Percentiles rank a stretch among this genome's conserved stretches.
phyloP scores from a whole-genome alignment of 2,113 vertebrate genomes.

The Phalacrocorax aristotelis region DNA sequence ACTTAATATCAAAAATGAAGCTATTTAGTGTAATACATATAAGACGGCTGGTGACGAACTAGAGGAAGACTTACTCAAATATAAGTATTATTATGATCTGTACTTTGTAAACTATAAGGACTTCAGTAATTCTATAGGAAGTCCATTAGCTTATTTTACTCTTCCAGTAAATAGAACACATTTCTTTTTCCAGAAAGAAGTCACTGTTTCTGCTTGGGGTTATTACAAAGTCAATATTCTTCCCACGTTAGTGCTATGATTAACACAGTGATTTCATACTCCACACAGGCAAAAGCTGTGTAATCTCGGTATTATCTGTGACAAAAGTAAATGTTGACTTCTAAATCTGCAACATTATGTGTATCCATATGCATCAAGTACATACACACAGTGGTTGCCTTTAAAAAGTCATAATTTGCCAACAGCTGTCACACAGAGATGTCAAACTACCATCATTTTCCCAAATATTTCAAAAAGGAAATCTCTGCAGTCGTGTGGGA shows the following conservation, averaged over 20 bases:
- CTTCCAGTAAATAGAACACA: not conserved
- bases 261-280: conserved; percentile 40
- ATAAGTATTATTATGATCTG: not conserved
- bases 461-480: conserved; percentile 1
- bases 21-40: not conserved
- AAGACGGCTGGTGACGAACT: not conserved
- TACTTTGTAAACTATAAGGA: not conserved
- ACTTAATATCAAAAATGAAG: not conserved
- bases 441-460: conserved; percentile 41
- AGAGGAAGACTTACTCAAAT: not conserved
- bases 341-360: conserved; percentile 6
- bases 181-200: not conserved
- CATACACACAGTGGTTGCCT: conserved; percentile 6
- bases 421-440: conserved; percentile 46
- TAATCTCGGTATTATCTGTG: conserved; percentile 41
- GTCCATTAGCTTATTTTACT: not conserved
- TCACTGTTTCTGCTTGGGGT: not conserved
- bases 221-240: conserved; percentile 30
- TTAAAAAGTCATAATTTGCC: conserved; percentile 38
- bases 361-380: conserved; percentile 3
- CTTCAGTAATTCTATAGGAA: not conserved
- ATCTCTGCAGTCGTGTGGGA: conserved; percentile 9
- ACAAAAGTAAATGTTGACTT: conserved; percentile 37
- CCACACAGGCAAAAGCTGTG: conserved; percentile 1
- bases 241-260: conserved; percentile 11